Conservation (phyloP, 2,888 invertebrate species). For the Pherbina coryleti region DNA sequence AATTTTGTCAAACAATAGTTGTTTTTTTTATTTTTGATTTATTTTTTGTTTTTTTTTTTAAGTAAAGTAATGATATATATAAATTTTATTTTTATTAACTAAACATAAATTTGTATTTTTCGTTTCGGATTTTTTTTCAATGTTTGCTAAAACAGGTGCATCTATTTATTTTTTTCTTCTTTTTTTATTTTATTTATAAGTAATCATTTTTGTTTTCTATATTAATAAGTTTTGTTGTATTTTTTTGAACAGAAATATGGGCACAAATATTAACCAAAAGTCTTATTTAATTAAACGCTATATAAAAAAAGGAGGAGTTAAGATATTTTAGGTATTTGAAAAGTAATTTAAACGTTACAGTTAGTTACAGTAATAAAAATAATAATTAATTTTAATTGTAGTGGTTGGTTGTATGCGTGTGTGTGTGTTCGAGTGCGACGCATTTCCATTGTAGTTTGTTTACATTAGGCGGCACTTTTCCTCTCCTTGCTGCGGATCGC, state of each 20-base stretch:
- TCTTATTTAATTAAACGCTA: conserved; percentile 26
- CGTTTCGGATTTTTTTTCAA: conserved; percentile 10
- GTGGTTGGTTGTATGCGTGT: neutral
- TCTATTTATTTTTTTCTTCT: neutral
- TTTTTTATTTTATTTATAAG: conserved; percentile 10
- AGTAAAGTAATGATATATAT: conserved; percentile 13
- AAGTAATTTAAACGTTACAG: conserved; percentile 27
- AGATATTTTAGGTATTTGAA: neutral
- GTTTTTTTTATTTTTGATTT: conserved; percentile 2
- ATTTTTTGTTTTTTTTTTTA: conserved; percentile 21
- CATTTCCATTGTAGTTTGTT: conserved; percentile 27
- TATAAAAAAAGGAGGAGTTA: conserved; percentile 2
- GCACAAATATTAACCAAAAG: conserved; percentile 20
- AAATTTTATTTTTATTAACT: conserved; percentile 25
- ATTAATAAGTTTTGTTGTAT: conserved; percentile 5
- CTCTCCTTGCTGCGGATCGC: conserved; percentile 62
- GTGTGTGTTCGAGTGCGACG: neutral
- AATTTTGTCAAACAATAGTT: neutral
- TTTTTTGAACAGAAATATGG: neutral
- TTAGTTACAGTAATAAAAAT: conserved; percentile 30
- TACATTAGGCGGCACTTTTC: conserved; percentile 68
- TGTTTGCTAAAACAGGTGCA: conserved; percentile 7
- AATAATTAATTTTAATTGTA: conserved; percentile 21
- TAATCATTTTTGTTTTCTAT: conserved; percentile 13
- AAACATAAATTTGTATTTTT: conserved; percentile 25